Percentiles rank a stretch among this genome's conserved stretches.
Evolutionary conservation across 2,113 vertebrate genomes (phyloP).

Genomic region (Diadophis punctatus): DNA sequence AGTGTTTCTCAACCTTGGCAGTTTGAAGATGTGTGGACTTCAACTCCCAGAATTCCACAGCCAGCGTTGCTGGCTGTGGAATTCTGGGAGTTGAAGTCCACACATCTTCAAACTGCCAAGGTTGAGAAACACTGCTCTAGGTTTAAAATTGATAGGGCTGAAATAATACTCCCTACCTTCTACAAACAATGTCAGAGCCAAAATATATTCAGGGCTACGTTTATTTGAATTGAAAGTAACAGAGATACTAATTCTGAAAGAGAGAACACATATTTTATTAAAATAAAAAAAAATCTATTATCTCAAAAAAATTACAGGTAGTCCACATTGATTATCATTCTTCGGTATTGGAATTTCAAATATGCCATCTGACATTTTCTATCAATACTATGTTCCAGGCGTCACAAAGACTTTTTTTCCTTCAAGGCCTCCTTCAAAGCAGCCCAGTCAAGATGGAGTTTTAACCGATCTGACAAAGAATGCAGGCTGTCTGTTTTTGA

Average conservation of each 20-base stretch:
- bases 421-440: not conserved
- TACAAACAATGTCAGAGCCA: not conserved
- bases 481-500: constrained; percentile 32
- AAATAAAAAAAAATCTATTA: not conserved
- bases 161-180: not conserved
- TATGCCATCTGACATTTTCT: not conserved
- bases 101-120: too few relatives aligned
- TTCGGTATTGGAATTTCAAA: not conserved
- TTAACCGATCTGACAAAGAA: constrained; percentile 16
- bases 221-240: not conserved
- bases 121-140: too few relatives aligned
- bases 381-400: not conserved
- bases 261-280: not conserved
- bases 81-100: too few relatives aligned
- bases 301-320: not conserved
- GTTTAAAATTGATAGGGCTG: not conserved
- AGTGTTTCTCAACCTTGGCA: too few relatives aligned
- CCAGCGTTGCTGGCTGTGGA: too few relatives aligned
- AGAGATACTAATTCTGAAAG: not conserved
- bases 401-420: not conserved
- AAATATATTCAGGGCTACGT: not conserved
- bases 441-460: not conserved
- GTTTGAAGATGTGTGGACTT: too few relatives aligned
- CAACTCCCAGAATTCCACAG: too few relatives aligned
- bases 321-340: not conserved